These are phyloP conservation scores for Herpetotheres cachinnans DNA, from an alignment of 2,113 vertebrate genomes.

Conservation along the genomic window DNA sequence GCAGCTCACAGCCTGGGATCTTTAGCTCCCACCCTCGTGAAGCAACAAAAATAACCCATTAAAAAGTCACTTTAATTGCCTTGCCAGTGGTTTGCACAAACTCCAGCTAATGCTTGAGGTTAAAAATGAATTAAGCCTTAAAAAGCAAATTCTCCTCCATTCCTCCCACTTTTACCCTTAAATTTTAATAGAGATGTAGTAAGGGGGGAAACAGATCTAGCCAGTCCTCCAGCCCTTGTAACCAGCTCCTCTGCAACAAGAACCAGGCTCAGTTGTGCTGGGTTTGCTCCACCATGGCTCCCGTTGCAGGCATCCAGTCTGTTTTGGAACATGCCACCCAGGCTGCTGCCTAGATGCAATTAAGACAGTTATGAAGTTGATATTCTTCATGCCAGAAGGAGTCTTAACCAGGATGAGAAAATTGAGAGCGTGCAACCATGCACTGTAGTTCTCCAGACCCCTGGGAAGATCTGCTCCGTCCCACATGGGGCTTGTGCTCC, in stretches of 20 bases:
- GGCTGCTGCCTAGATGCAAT: not conserved
- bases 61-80: not conserved
- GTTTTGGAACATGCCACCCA: not conserved
- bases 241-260: not conserved
- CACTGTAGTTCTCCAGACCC: not conserved
- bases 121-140: not conserved
- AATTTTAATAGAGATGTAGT: not conserved
- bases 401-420: not conserved
- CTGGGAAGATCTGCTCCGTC: not conserved
- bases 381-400: not conserved
- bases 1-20: not conserved
- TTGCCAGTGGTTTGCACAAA: not conserved
- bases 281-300: not conserved
- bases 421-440: not conserved
- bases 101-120: not conserved
- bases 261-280: not conserved
- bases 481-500: fast-evolving
- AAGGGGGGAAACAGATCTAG: not conserved
- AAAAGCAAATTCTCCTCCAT: not conserved
- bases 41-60: not conserved
- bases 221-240: not conserved
- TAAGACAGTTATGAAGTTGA: not conserved
- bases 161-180: not conserved
- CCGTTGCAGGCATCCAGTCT: not conserved
- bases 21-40: not conserved